Percentiles rank a stretch among this genome's conserved stretches.
Evolutionary conservation across 2,888 invertebrate species (phyloP).

Genomic region (Mythimna impura): DNA sequence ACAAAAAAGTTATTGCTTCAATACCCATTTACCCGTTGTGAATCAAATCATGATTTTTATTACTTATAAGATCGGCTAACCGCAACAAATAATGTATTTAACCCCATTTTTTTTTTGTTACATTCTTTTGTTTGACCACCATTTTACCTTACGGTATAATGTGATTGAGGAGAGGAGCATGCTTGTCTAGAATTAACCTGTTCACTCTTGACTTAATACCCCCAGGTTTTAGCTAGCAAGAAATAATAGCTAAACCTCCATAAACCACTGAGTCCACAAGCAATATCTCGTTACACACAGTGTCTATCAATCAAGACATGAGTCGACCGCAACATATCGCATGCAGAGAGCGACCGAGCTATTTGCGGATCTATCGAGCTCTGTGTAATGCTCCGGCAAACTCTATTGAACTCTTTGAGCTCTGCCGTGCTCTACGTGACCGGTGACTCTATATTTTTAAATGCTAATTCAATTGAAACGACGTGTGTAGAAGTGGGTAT

Average conservation of each 20-base stretch:
- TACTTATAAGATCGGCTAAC: background rate
- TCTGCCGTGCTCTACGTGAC: conserved; percentile 11
- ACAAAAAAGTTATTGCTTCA: background rate
- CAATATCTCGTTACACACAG: background rate
- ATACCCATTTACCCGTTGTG: background rate
- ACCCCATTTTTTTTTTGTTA: too few species aligned
- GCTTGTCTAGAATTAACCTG: too few species aligned
- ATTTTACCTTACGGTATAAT: too few species aligned
- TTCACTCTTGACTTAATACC: background rate
- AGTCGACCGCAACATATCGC: conserved; percentile 22
- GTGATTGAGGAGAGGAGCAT: too few species aligned
- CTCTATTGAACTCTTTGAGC: conserved; percentile 7
- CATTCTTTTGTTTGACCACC: too few species aligned
- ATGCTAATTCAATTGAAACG: conserved; percentile 27
- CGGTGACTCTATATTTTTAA: conserved; percentile 19
- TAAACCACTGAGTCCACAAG: background rate
- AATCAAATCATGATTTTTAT: background rate
- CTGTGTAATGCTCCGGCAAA: background rate
- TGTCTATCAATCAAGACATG: conserved; percentile 27
- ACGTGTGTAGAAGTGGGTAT: background rate
- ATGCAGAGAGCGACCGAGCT: conserved; percentile 35
- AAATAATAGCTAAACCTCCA: background rate
- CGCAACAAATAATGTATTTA: too few species aligned
- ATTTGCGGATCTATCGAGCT: conserved; percentile 33
- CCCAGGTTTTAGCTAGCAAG: background rate